Evolutionary conservation across 2,888 invertebrate species (phyloP).

Genomic region (Ischnus inquisitorius): DNA sequence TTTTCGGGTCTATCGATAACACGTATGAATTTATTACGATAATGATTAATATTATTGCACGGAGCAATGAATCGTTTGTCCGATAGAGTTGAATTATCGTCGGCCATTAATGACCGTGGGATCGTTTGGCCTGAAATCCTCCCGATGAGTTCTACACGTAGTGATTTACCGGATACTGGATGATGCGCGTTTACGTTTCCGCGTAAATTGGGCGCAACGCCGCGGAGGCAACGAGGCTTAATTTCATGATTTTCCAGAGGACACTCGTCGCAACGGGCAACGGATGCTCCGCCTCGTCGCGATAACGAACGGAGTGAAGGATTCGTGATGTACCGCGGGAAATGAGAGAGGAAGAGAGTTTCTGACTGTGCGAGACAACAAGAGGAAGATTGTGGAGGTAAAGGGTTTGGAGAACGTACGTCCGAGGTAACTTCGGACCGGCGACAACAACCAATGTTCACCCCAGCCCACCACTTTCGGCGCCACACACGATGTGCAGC

Average conservation of each 20-base stretch:
- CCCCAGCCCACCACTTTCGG: background rate
- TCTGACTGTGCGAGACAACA: background rate
- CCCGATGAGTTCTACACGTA: background rate
- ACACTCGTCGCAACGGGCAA: background rate
- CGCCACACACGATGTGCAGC: constrained; percentile 22
- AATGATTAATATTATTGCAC: constrained; percentile 3
- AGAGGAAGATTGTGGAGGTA: background rate
- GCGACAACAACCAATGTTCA: constrained; percentile 69
- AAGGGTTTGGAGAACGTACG: constrained; percentile 39
- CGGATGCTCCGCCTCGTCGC: background rate
- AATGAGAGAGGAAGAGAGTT: constrained; percentile 30
- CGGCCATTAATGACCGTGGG: background rate
- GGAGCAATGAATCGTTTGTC: constrained; percentile 1
- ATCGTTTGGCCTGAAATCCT: background rate
- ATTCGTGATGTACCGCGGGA: background rate
- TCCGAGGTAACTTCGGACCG: constrained; percentile 69
- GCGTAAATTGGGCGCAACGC: background rate
- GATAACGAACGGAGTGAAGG: background rate
- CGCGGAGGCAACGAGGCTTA: background rate
- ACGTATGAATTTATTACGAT: background rate
- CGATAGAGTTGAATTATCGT: background rate
- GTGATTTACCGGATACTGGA: background rate
- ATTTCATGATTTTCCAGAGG: background rate
- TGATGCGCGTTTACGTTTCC: background rate
- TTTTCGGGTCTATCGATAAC: background rate